Evolutionary conservation across 2,888 invertebrate species (phyloP).

Genomic region (Pelosia muscerda): DNA sequence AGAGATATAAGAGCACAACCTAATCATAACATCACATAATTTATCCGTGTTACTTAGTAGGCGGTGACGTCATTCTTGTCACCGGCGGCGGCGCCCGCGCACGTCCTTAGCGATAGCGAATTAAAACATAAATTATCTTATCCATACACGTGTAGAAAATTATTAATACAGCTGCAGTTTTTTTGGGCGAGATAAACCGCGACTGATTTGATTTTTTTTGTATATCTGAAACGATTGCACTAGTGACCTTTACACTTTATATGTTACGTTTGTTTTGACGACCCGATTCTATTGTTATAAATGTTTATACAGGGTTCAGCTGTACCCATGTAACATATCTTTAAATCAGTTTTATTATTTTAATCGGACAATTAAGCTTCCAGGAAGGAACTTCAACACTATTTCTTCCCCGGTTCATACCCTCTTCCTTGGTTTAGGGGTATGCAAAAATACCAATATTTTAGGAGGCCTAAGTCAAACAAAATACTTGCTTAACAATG

Average conservation of each 20-base stretch:
- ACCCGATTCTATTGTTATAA: not conserved
- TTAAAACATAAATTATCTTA: slow-evolving; percentile 17
- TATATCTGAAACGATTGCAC: not conserved
- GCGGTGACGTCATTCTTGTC: not conserved
- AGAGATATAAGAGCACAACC: not conserved
- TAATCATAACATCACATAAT: not conserved
- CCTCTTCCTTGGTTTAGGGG: too few species aligned
- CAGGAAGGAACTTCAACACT: too few species aligned
- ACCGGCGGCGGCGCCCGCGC: slow-evolving; percentile 5
- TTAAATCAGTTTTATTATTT: too few species aligned
- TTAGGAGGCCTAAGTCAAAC: too few species aligned
- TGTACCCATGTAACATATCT: too few species aligned
- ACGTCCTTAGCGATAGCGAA: slow-evolving; percentile 12
- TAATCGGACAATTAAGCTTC: too few species aligned
- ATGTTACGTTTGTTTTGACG: not conserved
- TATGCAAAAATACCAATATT: too few species aligned
- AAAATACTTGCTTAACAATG: too few species aligned
- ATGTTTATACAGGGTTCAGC: not conserved
- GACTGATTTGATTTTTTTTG: not conserved
- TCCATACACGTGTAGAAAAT: slow-evolving; percentile 27
- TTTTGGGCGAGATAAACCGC: slow-evolving; percentile 16
- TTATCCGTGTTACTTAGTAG: slow-evolving; percentile 2
- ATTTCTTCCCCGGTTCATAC: too few species aligned
- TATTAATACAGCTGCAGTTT: slow-evolving; percentile 21
- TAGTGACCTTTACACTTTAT: not conserved